Percentiles rank a stretch among this genome's conserved stretches.
phyloP scores from a whole-genome alignment of 1,140 invertebrate species.

The Aethina tumida region DNA sequence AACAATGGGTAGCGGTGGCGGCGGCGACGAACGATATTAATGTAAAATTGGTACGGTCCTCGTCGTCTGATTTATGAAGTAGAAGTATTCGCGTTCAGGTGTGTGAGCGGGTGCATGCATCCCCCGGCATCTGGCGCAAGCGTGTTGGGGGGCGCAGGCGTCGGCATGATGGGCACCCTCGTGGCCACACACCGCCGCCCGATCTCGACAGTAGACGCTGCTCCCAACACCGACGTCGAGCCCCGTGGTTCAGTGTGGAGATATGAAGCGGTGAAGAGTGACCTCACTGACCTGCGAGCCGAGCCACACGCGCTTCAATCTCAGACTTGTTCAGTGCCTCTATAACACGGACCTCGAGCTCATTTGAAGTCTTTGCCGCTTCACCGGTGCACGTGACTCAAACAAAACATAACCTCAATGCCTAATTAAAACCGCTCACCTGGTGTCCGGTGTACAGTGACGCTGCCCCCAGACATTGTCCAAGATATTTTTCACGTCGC shows the following conservation, averaged over 20 bases:
- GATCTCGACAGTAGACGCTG: slow-evolving; percentile 34
- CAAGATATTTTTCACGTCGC: slow-evolving; percentile 12
- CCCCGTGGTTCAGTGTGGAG: slow-evolving; percentile 24
- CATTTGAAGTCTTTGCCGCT: neutral
- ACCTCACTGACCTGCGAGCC: slow-evolving; percentile 22
- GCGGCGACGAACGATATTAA: slow-evolving; percentile 9
- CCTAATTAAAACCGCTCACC: slow-evolving; percentile 3
- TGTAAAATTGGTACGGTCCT: slow-evolving; percentile 10
- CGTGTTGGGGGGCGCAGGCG: slow-evolving; percentile 24
- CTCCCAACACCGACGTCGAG: slow-evolving; percentile 16
- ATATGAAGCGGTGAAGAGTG: slow-evolving; percentile 32
- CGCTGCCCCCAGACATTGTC: slow-evolving; percentile 11
- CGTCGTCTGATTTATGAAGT: slow-evolving; percentile 17
- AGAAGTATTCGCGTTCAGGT: slow-evolving; percentile 22
- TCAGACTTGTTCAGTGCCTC: slow-evolving; percentile 1
- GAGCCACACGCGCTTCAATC: slow-evolving; percentile 1
- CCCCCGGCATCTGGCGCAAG: slow-evolving; percentile 20
- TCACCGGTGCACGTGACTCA: slow-evolving; percentile 11
- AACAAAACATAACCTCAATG: slow-evolving; percentile 12
- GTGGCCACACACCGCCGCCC: slow-evolving; percentile 29
- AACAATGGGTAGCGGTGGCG: slow-evolving; percentile 9
- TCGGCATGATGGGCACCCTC: slow-evolving; percentile 25
- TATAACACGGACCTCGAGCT: neutral
- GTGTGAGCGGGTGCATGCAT: slow-evolving; percentile 22
- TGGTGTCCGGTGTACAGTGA: slow-evolving; percentile 10